These are phyloP conservation scores for Rhinophrynus dorsalis DNA, from an alignment of 2,797 vertebrate genomes.

Conservation along the genomic window DNA sequence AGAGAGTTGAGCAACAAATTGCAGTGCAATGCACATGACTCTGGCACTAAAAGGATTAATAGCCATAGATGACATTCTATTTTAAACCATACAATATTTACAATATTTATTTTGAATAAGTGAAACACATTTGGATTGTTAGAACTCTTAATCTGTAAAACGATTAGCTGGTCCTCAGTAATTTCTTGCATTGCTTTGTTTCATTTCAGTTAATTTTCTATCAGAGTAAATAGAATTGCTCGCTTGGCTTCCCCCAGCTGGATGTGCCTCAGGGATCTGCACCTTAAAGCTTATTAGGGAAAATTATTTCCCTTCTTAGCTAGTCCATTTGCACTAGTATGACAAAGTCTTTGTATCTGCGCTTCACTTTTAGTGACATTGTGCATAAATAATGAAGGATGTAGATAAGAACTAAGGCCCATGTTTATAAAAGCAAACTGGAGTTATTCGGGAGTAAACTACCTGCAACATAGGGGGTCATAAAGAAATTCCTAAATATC, in stretches of 20 bases:
- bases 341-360: conserved; percentile 1
- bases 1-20: too few relatives aligned
- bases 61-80: too few relatives aligned
- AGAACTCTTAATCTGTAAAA: too few relatives aligned
- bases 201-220: conserved; percentile 41
- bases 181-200: conserved; percentile 37
- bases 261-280: conserved; percentile 20
- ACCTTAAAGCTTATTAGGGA: conserved; percentile 50
- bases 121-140: not conserved
- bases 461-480: too few relatives aligned
- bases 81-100: too few relatives aligned
- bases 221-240: conserved; percentile 37
- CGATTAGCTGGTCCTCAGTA: conserved; percentile 32
- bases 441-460: too few relatives aligned
- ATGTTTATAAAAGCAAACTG: too few relatives aligned
- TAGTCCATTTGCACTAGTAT: conserved; percentile 9
- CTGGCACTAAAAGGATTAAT: too few relatives aligned
- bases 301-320: conserved; percentile 8
- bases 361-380: conserved; percentile 27
- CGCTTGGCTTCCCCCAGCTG: conserved; percentile 17
- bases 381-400: conserved; percentile 18
- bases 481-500: too few relatives aligned
- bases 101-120: too few relatives aligned
- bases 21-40: too few relatives aligned
- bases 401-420: conserved; percentile 7